These are phyloP conservation scores for Gasterosteus aculeatus DNA, from an alignment of 2,113 vertebrate species.

Conservation along the genomic window DNA sequence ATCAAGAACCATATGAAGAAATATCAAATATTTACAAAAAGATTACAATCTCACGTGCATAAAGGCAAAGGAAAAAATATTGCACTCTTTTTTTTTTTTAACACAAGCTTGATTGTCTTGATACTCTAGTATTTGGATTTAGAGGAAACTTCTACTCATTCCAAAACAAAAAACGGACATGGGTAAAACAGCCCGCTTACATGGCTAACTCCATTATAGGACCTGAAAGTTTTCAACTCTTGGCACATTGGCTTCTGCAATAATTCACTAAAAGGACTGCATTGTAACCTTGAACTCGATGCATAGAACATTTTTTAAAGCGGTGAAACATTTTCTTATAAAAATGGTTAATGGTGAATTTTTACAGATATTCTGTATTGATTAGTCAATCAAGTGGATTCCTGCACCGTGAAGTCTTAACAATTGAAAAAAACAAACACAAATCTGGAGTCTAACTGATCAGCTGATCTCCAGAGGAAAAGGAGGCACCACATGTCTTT, in stretches of 20 bases:
- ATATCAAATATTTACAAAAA: slow-evolving; percentile 55
- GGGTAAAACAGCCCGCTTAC: slow-evolving; percentile 27
- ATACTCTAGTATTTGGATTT: no score
- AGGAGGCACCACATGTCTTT: slow-evolving; percentile 35
- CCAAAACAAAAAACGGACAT: slow-evolving; percentile 45
- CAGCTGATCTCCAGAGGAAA: slow-evolving; percentile 36
- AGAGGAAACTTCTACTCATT: slow-evolving; percentile 41
- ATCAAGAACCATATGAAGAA: slow-evolving; percentile 49
- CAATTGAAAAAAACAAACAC: slow-evolving; percentile 38
- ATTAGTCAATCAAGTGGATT: slow-evolving; percentile 31
- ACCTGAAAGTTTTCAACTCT: slow-evolving; percentile 54
- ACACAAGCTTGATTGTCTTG: slow-evolving; percentile 54
- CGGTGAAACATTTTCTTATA: slow-evolving; percentile 4
- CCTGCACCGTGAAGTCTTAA: slow-evolving; percentile 22
- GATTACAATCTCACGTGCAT: slow-evolving; percentile 65
- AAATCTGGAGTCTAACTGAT: slow-evolving; percentile 21
- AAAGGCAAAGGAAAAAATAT: slow-evolving; percentile 72
- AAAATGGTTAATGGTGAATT: slow-evolving; percentile 26
- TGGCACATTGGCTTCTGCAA: slow-evolving; percentile 57
- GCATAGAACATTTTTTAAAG: background rate
- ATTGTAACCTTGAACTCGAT: slow-evolving; percentile 29
- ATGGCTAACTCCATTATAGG: slow-evolving; percentile 60
- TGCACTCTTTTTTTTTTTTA: slow-evolving; percentile 67
- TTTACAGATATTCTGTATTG: slow-evolving; percentile 26
- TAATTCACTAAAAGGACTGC: slow-evolving; percentile 31